Percentiles rank a stretch among this genome's conserved stretches.
These are phyloP conservation scores for Oenanthe oenanthe DNA, from an alignment of 2,113 vertebrate genomes.

Conservation along the genomic window DNA sequence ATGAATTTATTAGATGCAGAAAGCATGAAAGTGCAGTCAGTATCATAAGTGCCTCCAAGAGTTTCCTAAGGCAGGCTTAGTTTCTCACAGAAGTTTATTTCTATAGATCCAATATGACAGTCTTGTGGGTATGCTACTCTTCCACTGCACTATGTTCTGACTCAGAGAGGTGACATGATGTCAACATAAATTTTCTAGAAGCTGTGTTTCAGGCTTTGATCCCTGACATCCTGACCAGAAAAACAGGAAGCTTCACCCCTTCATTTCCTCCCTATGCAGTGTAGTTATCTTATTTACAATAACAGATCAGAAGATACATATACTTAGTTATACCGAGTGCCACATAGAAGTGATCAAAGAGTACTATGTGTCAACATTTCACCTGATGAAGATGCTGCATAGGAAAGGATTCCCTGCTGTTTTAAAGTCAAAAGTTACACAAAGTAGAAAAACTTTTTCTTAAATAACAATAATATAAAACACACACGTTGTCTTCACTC, in stretches of 20 bases:
- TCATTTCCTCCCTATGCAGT: not conserved
- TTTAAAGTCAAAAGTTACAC: not conserved
- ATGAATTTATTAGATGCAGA: not conserved
- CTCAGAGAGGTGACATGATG: not conserved
- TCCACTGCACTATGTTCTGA: not conserved
- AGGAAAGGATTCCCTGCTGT: not conserved
- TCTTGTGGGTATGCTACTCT: not conserved
- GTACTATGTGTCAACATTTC: not conserved
- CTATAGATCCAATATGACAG: not conserved
- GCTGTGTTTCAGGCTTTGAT: not conserved
- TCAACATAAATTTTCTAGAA: slow-evolving; percentile 17
- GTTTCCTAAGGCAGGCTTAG: slow-evolving; percentile 10
- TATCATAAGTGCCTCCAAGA: slow-evolving; percentile 25
- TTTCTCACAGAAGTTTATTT: slow-evolving; percentile 45
- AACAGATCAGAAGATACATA: not conserved
- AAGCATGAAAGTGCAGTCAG: not conserved
- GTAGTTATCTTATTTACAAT: not conserved
- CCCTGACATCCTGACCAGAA: not conserved
- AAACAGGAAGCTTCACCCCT: not conserved
- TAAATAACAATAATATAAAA: not conserved
- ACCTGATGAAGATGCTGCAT: not conserved
- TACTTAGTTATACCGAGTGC: not conserved
- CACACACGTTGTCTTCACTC: not conserved
- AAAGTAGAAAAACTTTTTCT: not conserved
- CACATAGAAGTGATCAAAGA: not conserved